These are phyloP conservation scores for Paratilapia polleni DNA, from an alignment of 2,113 vertebrate species.

Conservation along the genomic window DNA sequence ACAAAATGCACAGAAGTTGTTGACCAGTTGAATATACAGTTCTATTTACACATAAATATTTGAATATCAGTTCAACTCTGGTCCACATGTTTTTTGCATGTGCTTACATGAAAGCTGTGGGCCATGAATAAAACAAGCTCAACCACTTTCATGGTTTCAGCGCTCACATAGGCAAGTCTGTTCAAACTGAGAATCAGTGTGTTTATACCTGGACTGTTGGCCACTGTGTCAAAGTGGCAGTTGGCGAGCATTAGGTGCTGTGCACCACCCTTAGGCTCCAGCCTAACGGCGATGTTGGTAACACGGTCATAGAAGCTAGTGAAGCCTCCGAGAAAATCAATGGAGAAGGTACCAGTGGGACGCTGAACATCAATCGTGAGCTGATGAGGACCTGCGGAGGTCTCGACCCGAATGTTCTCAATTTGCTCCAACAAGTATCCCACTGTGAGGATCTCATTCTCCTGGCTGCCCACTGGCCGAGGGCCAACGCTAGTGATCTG, in stretches of 20 bases:
- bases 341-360: constrained; percentile 94
- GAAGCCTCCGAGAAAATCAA: constrained; percentile 97
- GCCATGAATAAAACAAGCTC: not conserved
- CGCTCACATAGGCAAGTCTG: not conserved
- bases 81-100: too few relatives aligned
- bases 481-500: constrained; percentile 92
- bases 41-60: too few relatives aligned
- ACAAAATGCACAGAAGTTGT: not conserved
- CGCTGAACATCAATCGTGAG: constrained; percentile 88
- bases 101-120: not conserved
- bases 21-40: not conserved
- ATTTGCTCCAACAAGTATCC: constrained; percentile 91
- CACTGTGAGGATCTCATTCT: constrained; percentile 93
- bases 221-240: constrained; percentile 97
- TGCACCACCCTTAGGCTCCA: constrained; percentile 88
- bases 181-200: not conserved
- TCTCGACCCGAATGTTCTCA: constrained; percentile 82
- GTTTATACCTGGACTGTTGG: constrained; percentile 89
- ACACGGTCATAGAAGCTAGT: constrained; percentile 96
- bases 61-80: too few relatives aligned
- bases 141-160: not conserved
- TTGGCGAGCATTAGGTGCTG: constrained; percentile 93
- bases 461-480: constrained; percentile 90
- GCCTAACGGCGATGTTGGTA: constrained; percentile 90
- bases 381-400: constrained; percentile 76